Percentiles rank a stretch among this genome's conserved stretches.
Evolutionary conservation across 2,888 invertebrate species (phyloP).

Genomic region (Gastracanthus pulcherrimus): DNA sequence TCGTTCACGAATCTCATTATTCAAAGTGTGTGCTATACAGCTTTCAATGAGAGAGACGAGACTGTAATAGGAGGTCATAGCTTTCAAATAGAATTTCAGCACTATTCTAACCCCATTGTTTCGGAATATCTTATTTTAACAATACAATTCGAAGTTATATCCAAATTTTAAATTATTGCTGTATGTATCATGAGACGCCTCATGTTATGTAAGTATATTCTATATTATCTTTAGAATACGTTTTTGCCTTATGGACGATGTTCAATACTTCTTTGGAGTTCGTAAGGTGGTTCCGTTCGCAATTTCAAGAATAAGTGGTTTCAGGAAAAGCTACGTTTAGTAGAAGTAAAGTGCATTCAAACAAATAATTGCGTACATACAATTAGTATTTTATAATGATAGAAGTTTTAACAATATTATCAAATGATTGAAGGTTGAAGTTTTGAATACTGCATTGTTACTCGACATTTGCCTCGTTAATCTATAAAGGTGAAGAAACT

Average conservation of each 20-base stretch:
- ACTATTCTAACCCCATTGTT: background rate
- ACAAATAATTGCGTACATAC: background rate
- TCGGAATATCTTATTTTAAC: background rate
- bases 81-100: background rate
- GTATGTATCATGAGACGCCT: no score
- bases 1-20: conserved; percentile 8
- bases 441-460: no score
- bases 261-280: background rate
- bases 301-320: background rate
- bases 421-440: background rate
- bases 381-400: background rate
- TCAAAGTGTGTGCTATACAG: conserved; percentile 3
- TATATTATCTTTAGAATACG: no score
- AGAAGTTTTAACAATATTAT: background rate
- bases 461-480: no score
- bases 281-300: background rate
- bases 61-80: background rate
- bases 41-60: background rate
- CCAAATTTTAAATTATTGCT: no score
- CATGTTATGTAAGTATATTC: no score
- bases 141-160: no score
- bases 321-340: background rate
- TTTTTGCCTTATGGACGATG: no score
- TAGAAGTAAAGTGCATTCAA: background rate
- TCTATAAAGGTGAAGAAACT: no score